Evolutionary conservation across 2,113 vertebrate genomes (phyloP), one percentile per base, ranked within the genome.

Genomic region (mouse (Mus musculus)): DNA sequence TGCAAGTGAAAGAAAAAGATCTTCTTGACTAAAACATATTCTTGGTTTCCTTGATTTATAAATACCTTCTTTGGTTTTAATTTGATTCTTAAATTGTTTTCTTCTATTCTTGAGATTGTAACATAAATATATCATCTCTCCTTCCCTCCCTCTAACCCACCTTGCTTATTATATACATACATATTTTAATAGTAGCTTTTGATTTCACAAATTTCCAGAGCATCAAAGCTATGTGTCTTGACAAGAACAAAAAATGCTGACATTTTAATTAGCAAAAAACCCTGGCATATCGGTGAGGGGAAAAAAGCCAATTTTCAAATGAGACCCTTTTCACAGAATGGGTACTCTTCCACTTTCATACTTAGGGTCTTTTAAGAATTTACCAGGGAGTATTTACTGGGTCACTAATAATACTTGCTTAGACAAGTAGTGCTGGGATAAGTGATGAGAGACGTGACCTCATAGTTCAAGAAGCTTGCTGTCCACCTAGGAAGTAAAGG

Each of bases 131-230:
- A 39, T 59, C 56, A 82, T 26, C 56, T 82, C 9, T 12, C 22
- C 3, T 61, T 26, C 3, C 3, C 52, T 80, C 36, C 56, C 4
- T 61, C 2, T 61, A 24, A 59, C 56, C 22, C 24, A 49, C 54
- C 36, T 82, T 39, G 36, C 20, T 82, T 61, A 39, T 82, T 26
- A 39, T 54, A 61, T 16, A 26, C 36, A 61, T 16, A 61, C 2
- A 39, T 28, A 88, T 90, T 96, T 94, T 65, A 88, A 36, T 84
- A 76, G 42, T 42, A 59, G 90, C 12, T 96, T 94, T 92, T 42
- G 73, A 54, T 19, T 94, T 63, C 54, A 88, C n/a, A 67, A 77
- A 33, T 24, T 30, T 90, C 89, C 71, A 94, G 89, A 90, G 73
- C 28, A 88, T 65, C 72, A 94, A 80, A 82, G 84, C 42, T 24